Conservation (phyloP, 2,797 vertebrate genomes). For the Neoniphon sammara region DNA sequence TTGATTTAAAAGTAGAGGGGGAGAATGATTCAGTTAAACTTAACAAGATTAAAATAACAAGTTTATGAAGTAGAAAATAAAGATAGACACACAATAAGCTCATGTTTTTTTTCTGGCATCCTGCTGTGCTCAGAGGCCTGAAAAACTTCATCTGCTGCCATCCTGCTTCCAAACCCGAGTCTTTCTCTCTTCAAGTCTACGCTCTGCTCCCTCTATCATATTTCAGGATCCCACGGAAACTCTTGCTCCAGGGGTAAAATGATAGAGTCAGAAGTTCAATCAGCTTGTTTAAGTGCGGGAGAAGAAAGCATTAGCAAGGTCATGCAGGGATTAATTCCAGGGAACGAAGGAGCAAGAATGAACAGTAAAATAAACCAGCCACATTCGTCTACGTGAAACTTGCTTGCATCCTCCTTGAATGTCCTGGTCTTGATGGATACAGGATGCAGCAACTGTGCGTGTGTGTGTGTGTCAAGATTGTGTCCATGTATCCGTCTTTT, state of each 20-base stretch:
- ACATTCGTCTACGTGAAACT: constrained; percentile 4
- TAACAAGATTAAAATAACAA: neutral
- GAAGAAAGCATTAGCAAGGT: constrained; percentile 33
- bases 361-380: constrained; percentile 20
- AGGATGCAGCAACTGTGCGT: constrained; percentile 9
- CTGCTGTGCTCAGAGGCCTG: constrained; percentile 3
- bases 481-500: constrained; percentile 60
- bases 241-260: constrained; percentile 21
- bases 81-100: neutral
- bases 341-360: constrained; percentile 21
- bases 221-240: constrained; percentile 16
- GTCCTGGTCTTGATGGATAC: neutral
- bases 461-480: constrained; percentile 25
- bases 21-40: neutral
- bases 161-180: neutral
- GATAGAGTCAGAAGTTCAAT: constrained; percentile 36
- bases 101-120: constrained; percentile 4
- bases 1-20: neutral
- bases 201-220: constrained; percentile 4
- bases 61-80: neutral
- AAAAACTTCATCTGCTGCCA: constrained; percentile 1
- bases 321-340: constrained; percentile 26
- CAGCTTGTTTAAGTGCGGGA: constrained; percentile 31
- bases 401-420: neutral
- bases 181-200: neutral